A percentile compares a stretch with the other conserved stretches of the same genome.
Evolutionary conservation across 2,888 invertebrate genomes (phyloP).

Genomic region (Brenthis hecate): DNA sequence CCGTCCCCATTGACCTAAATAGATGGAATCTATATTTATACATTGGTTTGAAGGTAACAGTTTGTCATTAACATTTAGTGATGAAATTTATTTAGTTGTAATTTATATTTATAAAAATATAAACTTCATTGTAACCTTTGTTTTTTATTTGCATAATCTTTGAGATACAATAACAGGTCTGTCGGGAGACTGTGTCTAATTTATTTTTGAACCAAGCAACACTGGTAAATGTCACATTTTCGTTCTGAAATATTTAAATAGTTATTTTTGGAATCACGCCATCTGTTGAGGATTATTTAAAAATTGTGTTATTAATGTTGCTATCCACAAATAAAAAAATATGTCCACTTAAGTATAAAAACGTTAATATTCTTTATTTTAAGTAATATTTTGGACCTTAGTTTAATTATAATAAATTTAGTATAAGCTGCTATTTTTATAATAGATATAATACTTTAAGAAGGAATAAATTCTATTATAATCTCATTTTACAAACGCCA

Average conservation of each 20-base stretch:
- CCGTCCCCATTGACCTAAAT: too few relatives aligned
- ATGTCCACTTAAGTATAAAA: background rate
- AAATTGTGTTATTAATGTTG: background rate
- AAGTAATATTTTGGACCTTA: background rate
- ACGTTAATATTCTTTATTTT: background rate
- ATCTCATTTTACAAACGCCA: constrained; percentile 46
- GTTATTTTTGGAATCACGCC: background rate
- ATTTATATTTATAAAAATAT: too few relatives aligned
- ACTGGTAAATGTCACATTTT: background rate
- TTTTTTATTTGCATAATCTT: background rate
- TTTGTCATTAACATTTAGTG: too few relatives aligned
- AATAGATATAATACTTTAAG: background rate
- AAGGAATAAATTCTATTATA: background rate
- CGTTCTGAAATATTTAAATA: constrained; percentile 7
- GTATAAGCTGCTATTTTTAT: background rate
- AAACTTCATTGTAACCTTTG: too few relatives aligned
- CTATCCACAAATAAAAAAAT: constrained; percentile 1
- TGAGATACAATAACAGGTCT: background rate
- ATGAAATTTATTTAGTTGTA: too few relatives aligned
- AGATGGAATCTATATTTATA: too few relatives aligned
- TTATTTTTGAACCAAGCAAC: constrained; percentile 7
- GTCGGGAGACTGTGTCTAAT: background rate
- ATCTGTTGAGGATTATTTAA: background rate
- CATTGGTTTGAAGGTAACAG: too few relatives aligned
- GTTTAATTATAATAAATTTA: background rate